Percentiles rank a stretch among this genome's conserved stretches.
phyloP scores from a whole-genome alignment of 2,113 vertebrate genomes.

The Lepus timidus region DNA sequence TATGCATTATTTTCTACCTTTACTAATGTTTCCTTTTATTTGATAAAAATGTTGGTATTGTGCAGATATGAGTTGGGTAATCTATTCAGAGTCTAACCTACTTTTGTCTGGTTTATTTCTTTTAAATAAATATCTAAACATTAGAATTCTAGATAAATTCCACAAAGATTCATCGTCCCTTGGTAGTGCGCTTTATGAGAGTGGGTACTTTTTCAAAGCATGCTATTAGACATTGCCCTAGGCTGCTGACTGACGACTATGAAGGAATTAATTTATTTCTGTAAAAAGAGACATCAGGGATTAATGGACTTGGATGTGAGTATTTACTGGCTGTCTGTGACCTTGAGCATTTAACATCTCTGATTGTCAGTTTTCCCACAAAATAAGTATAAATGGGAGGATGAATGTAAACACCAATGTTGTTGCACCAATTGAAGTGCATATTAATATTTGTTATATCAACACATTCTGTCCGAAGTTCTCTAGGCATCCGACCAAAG shows the following conservation, averaged over 20 bases:
- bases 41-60: neutral
- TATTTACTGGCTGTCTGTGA: neutral
- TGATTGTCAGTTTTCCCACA: neutral
- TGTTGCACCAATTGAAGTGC: neutral
- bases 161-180: neutral
- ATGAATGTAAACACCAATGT: neutral
- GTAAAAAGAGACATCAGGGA: neutral
- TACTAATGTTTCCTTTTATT: neutral
- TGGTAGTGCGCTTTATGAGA: neutral
- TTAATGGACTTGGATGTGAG: neutral
- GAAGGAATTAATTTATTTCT: conserved; percentile 33
- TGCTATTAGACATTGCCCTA: neutral
- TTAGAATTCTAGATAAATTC: neutral
- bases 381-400: neutral
- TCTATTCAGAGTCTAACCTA: neutral
- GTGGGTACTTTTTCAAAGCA: neutral
- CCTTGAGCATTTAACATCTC: neutral
- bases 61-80: neutral
- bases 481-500: neutral
- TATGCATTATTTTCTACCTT: neutral
- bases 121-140: conserved; percentile 23
- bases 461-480: neutral
- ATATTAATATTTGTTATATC: neutral
- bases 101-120: neutral
- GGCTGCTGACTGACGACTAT: neutral